phyloP scores from a whole-genome alignment of 1,140 invertebrate species.

The Plectrocnemia conspersa region DNA sequence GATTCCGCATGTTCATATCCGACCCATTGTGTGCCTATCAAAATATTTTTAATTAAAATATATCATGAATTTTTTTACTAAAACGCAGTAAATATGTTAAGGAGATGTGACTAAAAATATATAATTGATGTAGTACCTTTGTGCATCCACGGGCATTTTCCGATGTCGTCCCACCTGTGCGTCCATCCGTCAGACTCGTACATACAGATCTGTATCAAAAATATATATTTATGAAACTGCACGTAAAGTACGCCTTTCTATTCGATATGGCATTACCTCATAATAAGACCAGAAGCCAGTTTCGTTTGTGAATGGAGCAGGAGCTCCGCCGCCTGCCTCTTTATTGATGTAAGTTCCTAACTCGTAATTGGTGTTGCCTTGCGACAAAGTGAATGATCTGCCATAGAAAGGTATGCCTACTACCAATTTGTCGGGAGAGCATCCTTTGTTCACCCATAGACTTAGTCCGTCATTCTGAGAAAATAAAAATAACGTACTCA shows the following conservation, averaged over 20 bases:
- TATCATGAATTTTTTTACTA: too few species aligned
- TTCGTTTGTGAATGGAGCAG: slow-evolving; percentile 79
- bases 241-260: too few species aligned
- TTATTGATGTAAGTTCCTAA: slow-evolving; percentile 82
- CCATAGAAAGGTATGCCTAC: slow-evolving; percentile 86
- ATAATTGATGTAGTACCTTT: slow-evolving; percentile 60
- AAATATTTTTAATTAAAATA: too few species aligned
- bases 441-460: slow-evolving; percentile 82
- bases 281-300: slow-evolving; percentile 85
- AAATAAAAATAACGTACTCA: neutral
- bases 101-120: too few species aligned
- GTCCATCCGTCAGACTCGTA: slow-evolving; percentile 69
- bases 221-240: neutral
- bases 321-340: slow-evolving; percentile 75
- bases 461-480: slow-evolving; percentile 75
- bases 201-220: slow-evolving; percentile 66
- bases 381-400: slow-evolving; percentile 72
- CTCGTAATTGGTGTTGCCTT: slow-evolving; percentile 74
- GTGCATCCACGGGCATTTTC: slow-evolving; percentile 78
- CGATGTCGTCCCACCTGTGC: slow-evolving; percentile 72
- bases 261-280: slow-evolving; percentile 64
- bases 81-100: slow-evolving; percentile 35
- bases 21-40: slow-evolving; percentile 84
- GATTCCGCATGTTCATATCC: slow-evolving; percentile 81
- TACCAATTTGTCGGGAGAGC: slow-evolving; percentile 79